Evolutionary conservation across 2,888 invertebrate species (phyloP).

Genomic region (Ceramica pisi): DNA sequence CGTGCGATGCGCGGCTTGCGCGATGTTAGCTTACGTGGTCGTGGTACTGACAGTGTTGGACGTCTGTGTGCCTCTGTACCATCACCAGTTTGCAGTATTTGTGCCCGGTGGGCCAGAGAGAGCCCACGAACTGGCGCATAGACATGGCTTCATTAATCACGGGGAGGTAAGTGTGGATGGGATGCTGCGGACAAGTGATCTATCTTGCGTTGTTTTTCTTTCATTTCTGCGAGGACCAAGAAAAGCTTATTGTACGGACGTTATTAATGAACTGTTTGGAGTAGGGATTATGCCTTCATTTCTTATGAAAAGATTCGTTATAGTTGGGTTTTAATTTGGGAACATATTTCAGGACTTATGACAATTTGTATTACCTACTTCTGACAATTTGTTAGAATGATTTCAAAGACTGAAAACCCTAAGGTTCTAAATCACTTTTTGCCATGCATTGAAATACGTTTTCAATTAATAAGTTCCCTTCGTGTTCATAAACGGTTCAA

Average conservation of each 20-base stretch:
- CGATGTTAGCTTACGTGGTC: conserved; percentile 85
- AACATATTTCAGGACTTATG: background rate
- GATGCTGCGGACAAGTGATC: conserved; percentile 60
- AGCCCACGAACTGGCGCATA: conserved; percentile 85
- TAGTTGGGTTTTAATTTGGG: conserved; percentile 16
- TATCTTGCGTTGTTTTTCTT: conserved; percentile 64
- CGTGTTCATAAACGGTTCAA: conserved; percentile 40
- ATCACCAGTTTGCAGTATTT: conserved; percentile 81
- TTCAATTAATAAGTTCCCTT: conserved; percentile 34
- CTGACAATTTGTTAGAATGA: background rate
- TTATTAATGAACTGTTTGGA: conserved; percentile 63
- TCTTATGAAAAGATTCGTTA: conserved; percentile 31
- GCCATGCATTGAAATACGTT: conserved; percentile 4
- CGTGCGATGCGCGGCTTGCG: conserved; percentile 87
- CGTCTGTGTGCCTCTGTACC: conserved; percentile 86
- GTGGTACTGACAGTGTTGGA: conserved; percentile 86
- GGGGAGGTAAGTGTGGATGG: conserved; percentile 83
- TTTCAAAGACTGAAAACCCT: conserved; percentile 5
- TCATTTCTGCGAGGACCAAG: conserved; percentile 54
- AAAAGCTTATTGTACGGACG: conserved; percentile 56
- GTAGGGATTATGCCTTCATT: conserved; percentile 38
- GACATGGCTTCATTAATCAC: conserved; percentile 87
- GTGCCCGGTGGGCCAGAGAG: conserved; percentile 79
- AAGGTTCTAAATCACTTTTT: background rate
- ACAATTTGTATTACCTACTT: background rate